Percentiles rank a stretch among this genome's conserved stretches.
Conservation (phyloP, 2,888 invertebrate genomes). For the Tricholauxania praeusta region DNA sequence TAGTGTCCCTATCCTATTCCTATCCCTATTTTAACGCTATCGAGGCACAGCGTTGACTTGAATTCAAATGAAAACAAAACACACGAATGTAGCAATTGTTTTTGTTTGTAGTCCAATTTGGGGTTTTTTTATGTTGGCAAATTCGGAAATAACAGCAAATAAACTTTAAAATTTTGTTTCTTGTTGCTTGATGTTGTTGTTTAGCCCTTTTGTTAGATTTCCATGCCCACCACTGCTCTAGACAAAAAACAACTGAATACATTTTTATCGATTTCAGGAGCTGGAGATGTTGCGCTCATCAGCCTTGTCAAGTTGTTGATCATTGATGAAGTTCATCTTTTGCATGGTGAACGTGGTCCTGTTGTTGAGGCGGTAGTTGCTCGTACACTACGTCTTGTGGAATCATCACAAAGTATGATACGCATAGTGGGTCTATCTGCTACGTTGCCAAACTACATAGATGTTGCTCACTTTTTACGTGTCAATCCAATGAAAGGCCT, state of each 20-base stretch:
- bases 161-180: too few relatives aligned
- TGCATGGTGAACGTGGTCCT: slow-evolving; percentile 97
- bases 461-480: slow-evolving; percentile 93
- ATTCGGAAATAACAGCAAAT: too few relatives aligned
- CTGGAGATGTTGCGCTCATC: slow-evolving; percentile 89
- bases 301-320: slow-evolving; percentile 93
- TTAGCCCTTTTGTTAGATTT: too few relatives aligned
- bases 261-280: slow-evolving; percentile 64
- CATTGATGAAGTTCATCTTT: slow-evolving; percentile 95
- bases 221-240: too few relatives aligned
- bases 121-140: too few relatives aligned
- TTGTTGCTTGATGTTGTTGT: too few relatives aligned
- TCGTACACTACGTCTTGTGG: slow-evolving; percentile 91
- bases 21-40: too few relatives aligned
- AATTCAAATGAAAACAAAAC: not conserved
- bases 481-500: slow-evolving; percentile 93
- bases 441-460: slow-evolving; percentile 96
- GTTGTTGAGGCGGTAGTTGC: slow-evolving; percentile 98
- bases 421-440: slow-evolving; percentile 97
- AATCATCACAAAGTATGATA: slow-evolving; percentile 93
- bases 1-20: too few relatives aligned
- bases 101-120: too few relatives aligned
- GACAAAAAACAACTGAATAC: not conserved
- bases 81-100: too few relatives aligned
- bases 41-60: too few relatives aligned